Evolutionary conservation across 1,140 invertebrate genomes (phyloP), one percentile per base, ranked within the genome.

Genomic region (Acromyrmex echinatior): DNA sequence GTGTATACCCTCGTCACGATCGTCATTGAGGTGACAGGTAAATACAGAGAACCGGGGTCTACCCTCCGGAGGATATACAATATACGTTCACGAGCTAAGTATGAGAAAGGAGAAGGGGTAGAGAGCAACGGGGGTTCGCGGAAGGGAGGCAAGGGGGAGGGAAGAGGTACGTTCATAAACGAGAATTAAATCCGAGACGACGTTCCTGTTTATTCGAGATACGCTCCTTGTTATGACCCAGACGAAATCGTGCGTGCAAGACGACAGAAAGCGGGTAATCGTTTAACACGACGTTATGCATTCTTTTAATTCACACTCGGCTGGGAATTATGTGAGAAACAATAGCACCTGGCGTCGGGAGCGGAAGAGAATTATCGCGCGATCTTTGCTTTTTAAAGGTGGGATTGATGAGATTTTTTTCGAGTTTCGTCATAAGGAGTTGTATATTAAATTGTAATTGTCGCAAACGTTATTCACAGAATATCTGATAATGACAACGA

Each of bases 11-110:
- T 95, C 90, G 94, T 95, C 94, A 94, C 89, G 87, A 92, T 94
- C 93, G 93, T 94, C 94, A 93, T 92, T 90, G 86, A 89, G 88
- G 91, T 94, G 94, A 95, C 94, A 95, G 94, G 94, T 94, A 94
- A 94, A 92, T 91, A 92, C 88, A 87, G 70, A 82, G 86, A 87
- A 77, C 63, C 78, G 70, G 31, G 58, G 78, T 87, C 90, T 89
- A 87, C 56, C 84, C 84, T 80, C 39, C 35, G 28, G 63, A 62
- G 31, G 58, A 80, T 86, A 88, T 86, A 88, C 74, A 76, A 81
- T 84, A 89, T 88, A 90, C 66, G 87, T 71, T 77, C 70, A 45
- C 53, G 81, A 86, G 63, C 56, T 65, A 76, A 62, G 77, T 82
- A 82, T 51, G 60, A 70, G 56, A 76, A 39, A 58, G 28, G 53